phyloP scores from a whole-genome alignment of 2,888 invertebrate species.

The Chironomus riparius region DNA sequence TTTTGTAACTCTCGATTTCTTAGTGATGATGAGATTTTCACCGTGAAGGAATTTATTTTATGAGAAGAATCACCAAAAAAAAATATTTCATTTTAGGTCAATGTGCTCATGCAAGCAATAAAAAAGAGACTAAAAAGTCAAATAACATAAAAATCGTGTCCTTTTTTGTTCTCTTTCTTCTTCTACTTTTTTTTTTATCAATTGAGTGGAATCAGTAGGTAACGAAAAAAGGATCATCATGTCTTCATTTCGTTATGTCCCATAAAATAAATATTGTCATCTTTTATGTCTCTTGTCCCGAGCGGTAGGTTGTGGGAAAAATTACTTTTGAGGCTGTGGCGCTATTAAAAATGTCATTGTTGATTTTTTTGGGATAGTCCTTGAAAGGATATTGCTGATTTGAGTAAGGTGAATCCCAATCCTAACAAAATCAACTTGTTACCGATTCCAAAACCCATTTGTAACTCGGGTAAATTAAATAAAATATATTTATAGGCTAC shows the following conservation, averaged over 20 bases:
- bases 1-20: no score
- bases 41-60: background rate
- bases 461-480: no score
- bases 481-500: background rate
- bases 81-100: background rate
- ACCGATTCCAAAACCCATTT: no score
- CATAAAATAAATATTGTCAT: background rate
- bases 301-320: no score
- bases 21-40: background rate
- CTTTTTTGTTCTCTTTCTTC: background rate
- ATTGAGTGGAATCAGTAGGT: background rate
- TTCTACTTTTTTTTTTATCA: background rate
- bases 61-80: background rate
- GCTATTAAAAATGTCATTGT: background rate
- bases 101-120: background rate
- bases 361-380: no score
- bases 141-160: background rate
- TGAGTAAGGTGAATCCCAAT: no score
- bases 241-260: constrained; percentile 6
- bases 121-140: background rate
- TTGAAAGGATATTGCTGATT: no score
- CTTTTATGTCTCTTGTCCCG: background rate
- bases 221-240: background rate
- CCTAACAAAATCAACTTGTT: no score
- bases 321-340: background rate